Base-by-base conservation (phyloP, 2,888 invertebrate genomes). In the Norana najaformis region DNA sequence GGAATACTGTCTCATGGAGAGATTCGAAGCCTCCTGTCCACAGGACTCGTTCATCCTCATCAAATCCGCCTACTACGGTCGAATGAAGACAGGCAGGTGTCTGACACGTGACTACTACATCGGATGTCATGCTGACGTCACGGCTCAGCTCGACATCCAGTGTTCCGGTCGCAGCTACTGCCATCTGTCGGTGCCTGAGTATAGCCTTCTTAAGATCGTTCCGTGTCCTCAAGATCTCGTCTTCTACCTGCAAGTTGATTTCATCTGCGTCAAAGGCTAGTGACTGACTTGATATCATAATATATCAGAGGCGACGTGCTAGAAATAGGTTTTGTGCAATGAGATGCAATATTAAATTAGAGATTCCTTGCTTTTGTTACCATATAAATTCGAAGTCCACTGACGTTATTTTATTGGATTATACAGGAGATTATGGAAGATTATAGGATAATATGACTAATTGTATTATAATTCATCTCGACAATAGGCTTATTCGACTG, bases 111-210 rank as follows among this genome's bases (percentile, higher is more conserved):
- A 90, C 88, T 90, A 90, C 83, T 39, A 89, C 88, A 36, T 90
- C 20, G 89, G 90, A 23, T 90, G 90, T 36, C 38, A 69, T 39
- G 89, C 89, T n/a, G 90, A 90, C 88, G 90, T 88, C 69, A 90
- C 90, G 23, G 88, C 35, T 23, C 89, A 91, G 20, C 88, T 91
- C n/a, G 91, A 91, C 88, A 38, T 41, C 30, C 36, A 90, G 41
- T 91, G 91, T 82, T 90, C 90, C 53, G 91, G 91, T 47, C 89
- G 88, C 36, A 89, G 89, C 16, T 88, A 90, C 89, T 90, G 90
- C 41, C 89, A 88, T 82, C 37, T 90, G 39, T 39, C 88, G 35
- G 36, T 91, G 34, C 91, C 91, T n/a, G 89, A 88, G 41, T 88
- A 90, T 20, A 37, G 82, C 38, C 91, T 91, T 34, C 83, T 91